Conservation (phyloP, 2,113 vertebrate species). For the Hucho hucho region DNA sequence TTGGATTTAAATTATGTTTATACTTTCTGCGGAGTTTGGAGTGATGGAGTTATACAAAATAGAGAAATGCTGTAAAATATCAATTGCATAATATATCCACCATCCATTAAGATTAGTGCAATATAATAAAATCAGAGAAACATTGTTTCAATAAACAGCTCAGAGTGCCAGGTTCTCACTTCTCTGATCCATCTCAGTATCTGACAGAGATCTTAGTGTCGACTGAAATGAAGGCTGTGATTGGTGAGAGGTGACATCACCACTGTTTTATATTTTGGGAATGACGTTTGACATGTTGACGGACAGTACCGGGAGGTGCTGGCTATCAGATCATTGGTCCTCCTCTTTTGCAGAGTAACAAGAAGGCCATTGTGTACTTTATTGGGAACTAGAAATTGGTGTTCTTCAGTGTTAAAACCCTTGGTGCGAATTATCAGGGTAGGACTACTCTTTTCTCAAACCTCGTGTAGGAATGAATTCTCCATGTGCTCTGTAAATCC, state of each 20-base stretch:
- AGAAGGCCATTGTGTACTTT: not conserved
- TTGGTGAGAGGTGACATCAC: not conserved
- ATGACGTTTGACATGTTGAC: not conserved
- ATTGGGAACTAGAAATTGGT: not conserved
- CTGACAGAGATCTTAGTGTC: not conserved
- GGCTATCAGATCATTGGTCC: not conserved
- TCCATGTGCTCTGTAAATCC: too few relatives aligned
- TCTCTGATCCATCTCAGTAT: not conserved
- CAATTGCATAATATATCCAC: conserved; percentile 5
- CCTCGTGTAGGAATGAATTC: too few relatives aligned
- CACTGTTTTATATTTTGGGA: not conserved
- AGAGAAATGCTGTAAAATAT: conserved; percentile 16
- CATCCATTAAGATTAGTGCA: conserved; percentile 1
- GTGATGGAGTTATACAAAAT: not conserved
- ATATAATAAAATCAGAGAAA: conserved; percentile 23
- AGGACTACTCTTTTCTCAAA: too few relatives aligned
- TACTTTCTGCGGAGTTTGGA: not conserved
- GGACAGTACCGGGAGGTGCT: conserved; percentile 2
- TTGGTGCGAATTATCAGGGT: not conserved
- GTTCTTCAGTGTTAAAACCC: not conserved
- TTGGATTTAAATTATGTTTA: not conserved
- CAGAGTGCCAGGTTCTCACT: conserved; percentile 1
- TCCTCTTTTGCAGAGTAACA: too few relatives aligned
- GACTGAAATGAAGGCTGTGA: not conserved
- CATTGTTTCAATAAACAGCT: conserved; percentile 13